Percentiles rank a stretch among this genome's conserved stretches.
These are phyloP conservation scores for Watsonalla binaria DNA, from an alignment of 2,888 invertebrate species.

Conservation along the genomic window DNA sequence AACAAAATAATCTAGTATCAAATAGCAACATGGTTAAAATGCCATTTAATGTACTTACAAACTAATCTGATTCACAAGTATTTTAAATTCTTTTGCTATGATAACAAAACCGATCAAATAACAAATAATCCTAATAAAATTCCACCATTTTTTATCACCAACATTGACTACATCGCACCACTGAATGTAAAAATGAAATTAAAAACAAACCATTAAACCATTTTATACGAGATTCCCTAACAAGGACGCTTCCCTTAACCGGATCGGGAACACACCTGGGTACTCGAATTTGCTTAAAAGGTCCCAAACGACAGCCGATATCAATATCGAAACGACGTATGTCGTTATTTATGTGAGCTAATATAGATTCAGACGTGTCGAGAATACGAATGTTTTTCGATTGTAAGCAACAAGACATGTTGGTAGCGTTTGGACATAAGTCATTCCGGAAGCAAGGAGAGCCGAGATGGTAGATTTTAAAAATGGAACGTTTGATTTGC, in stretches of 20 bases:
- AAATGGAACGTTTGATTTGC: conserved; percentile 80
- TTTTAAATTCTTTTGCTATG: conserved; percentile 33
- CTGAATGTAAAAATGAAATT: conserved; percentile 72
- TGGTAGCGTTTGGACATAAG: conserved; percentile 68
- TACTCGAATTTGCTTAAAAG: conserved; percentile 75
- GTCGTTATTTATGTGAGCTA: conserved; percentile 14
- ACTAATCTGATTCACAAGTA: conserved; percentile 29
- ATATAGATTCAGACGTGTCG: conserved; percentile 15
- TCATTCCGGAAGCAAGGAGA: conserved; percentile 74
- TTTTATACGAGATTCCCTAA: conserved; percentile 75
- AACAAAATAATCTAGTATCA: too few relatives aligned
- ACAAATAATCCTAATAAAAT: conserved; percentile 58
- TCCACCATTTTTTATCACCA: conserved; percentile 54
- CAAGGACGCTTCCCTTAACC: conserved; percentile 78
- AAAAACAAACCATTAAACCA: conserved; percentile 79
- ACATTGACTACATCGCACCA: conserved; percentile 63
- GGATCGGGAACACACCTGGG: conserved; percentile 79
- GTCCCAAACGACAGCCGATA: conserved; percentile 66
- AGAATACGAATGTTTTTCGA: conserved; percentile 30
- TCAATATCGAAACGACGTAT: conserved; percentile 34
- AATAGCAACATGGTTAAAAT: too few relatives aligned
- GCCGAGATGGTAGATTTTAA: conserved; percentile 77
- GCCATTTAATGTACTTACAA: conserved; percentile 37
- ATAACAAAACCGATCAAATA: conserved; percentile 38
- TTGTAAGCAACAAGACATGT: conserved; percentile 27